Evolutionary conservation across 2,113 vertebrate genomes (phyloP).

Genomic region (Etia nguti): DNA sequence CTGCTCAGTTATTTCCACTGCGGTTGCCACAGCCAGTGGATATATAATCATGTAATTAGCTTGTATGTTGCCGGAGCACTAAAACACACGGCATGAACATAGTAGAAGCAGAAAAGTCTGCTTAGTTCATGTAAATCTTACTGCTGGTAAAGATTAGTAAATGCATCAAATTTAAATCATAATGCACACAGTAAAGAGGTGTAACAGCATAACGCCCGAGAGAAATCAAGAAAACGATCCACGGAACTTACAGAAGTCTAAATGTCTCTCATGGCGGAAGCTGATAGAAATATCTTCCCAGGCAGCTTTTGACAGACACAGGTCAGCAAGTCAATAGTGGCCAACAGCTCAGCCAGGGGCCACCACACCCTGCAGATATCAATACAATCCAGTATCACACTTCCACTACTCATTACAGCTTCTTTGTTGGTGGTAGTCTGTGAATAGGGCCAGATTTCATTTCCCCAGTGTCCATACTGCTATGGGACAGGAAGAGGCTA

Average conservation of each 20-base stretch:
- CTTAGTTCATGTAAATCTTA: background rate
- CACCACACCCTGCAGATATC: constrained; percentile 19
- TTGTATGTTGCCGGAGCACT: background rate
- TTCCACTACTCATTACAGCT: constrained; percentile 7
- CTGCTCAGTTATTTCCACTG: background rate
- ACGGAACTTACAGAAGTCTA: background rate
- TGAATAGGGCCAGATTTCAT: constrained; percentile 20
- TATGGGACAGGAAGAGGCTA: constrained; percentile 64
- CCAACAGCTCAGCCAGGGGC: constrained; percentile 16
- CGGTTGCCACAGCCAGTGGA: background rate
- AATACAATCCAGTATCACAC: constrained; percentile 3
- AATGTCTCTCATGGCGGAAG: constrained; percentile 46
- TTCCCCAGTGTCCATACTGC: constrained; percentile 29
- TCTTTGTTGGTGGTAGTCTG: constrained; percentile 36
- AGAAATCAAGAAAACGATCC: constrained; percentile 15
- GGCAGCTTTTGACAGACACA: constrained; percentile 9
- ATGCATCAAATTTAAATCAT: background rate
- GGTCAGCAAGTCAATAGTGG: constrained; percentile 16
- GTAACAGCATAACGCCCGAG: background rate
- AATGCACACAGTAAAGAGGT: background rate
- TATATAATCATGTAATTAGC: background rate
- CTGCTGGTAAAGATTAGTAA: background rate
- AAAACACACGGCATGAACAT: background rate
- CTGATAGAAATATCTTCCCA: constrained; percentile 42
- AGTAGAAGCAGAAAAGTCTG: background rate